Percentiles rank a stretch among this genome's conserved stretches.
phyloP scores from a whole-genome alignment of 2,888 invertebrate genomes.

The Cancer borealis region DNA sequence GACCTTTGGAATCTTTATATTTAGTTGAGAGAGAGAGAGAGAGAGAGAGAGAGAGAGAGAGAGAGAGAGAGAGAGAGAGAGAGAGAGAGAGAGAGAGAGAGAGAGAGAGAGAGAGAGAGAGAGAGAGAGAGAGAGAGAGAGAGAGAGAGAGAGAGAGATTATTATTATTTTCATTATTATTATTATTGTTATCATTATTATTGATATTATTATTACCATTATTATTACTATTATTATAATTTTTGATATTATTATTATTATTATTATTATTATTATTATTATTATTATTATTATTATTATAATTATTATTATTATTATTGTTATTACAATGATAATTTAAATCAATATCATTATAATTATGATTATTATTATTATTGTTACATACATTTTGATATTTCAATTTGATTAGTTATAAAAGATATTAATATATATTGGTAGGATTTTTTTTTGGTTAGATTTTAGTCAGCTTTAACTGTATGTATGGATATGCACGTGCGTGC shows the following conservation, averaged over 20 bases:
- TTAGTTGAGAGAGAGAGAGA: conserved; percentile 23
- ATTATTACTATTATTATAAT: too few species aligned
- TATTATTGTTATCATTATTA: too few species aligned
- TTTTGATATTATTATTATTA: too few species aligned
- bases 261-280: too few species aligned
- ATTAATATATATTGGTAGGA: too few species aligned
- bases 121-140: conserved; percentile 34
- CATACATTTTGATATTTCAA: neutral
- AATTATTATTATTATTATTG: too few species aligned
- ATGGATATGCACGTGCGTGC: too few species aligned
- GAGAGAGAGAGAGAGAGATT: neutral
- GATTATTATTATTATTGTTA: neutral
- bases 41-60: conserved; percentile 40
- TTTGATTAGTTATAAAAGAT: neutral
- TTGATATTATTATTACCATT: too few species aligned
- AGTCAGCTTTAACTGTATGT: too few species aligned
- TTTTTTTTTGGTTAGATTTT: too few species aligned
- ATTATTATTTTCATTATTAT: too few species aligned
- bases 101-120: conserved; percentile 26
- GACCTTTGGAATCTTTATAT: neutral
- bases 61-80: conserved; percentile 40
- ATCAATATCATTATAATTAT: neutral
- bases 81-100: conserved; percentile 22
- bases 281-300: too few species aligned
- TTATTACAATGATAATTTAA: neutral